Conservation (phyloP, 2,113 vertebrate genomes). For the Ochotona curzoniae region DNA sequence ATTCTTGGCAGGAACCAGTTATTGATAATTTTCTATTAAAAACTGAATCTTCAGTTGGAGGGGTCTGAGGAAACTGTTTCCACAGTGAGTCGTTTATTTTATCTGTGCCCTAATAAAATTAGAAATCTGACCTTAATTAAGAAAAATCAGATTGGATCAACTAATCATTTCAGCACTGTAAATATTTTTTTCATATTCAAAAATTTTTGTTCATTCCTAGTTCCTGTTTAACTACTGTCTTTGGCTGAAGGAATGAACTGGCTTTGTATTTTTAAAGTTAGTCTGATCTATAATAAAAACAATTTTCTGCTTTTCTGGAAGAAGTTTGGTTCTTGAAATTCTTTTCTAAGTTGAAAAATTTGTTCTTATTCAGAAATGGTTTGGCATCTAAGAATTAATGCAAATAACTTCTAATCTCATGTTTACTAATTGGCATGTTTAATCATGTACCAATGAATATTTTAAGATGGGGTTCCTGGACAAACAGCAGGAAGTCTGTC, state of each 20-base stretch:
- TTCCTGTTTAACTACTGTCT: constrained; percentile 47
- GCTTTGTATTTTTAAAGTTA: constrained; percentile 54
- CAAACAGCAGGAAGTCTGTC: background rate
- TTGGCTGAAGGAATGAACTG: constrained; percentile 50
- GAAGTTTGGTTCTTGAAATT: constrained; percentile 24
- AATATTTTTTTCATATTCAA: constrained; percentile 49
- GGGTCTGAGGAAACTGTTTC: background rate
- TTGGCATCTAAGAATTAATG: constrained; percentile 55
- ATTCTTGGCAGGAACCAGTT: constrained; percentile 18
- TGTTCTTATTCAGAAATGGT: constrained; percentile 57
- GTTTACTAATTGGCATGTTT: constrained; percentile 5
- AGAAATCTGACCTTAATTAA: constrained; percentile 15
- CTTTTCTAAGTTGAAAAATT: constrained; percentile 41
- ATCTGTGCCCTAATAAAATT: background rate
- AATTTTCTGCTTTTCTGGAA: constrained; percentile 63
- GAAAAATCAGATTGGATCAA: constrained; percentile 36
- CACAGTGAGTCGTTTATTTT: background rate
- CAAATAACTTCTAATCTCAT: constrained; percentile 39
- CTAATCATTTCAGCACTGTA: constrained; percentile 8
- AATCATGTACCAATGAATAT: background rate
- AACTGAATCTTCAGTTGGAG: background rate
- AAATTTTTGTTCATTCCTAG: constrained; percentile 23
- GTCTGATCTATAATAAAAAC: constrained; percentile 3
- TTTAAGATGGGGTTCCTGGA: constrained; percentile 47
- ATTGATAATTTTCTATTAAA: constrained; percentile 20